Conservation (phyloP, 2,113 vertebrate species). For the Puma concolor region DNA sequence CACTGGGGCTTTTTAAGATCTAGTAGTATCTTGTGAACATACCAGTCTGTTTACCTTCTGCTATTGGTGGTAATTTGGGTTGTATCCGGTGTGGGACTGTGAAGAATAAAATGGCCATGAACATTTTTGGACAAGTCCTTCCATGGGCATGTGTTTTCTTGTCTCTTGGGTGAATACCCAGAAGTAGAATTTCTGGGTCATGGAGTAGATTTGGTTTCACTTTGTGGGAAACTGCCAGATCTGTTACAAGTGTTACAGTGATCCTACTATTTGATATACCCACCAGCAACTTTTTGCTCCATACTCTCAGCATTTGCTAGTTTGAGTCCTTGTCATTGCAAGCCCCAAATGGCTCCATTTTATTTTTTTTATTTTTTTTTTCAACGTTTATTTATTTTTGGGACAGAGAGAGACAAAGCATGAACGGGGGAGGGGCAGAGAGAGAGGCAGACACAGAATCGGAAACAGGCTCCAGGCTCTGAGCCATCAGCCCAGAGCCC, state of each 20-base stretch:
- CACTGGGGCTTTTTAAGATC: neutral
- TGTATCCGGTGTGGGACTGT: neutral
- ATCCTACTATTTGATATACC: neutral
- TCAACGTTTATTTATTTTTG: too few species aligned
- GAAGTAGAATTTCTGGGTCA: constrained; percentile 9
- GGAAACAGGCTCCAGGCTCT: too few species aligned
- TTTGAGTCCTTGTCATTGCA: neutral
- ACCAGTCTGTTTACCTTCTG: neutral
- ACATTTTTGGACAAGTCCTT: neutral
- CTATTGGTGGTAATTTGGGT: neutral
- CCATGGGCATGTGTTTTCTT: neutral
- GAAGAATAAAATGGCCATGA: neutral
- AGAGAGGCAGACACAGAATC: too few species aligned
- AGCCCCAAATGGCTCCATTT: neutral
- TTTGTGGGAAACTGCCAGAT: neutral
- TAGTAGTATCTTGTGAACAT: neutral
- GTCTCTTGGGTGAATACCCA: neutral
- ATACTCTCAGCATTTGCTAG: neutral
- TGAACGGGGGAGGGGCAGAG: too few species aligned
- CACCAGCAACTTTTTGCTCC: neutral
- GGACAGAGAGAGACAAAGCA: too few species aligned
- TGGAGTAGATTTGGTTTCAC: neutral
- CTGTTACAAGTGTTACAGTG: neutral
- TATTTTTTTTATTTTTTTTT: too few species aligned
- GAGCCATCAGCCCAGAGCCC: too few species aligned